These are phyloP conservation scores for Apostichopus parvimensis DNA, from an alignment of 35 echinoderm and acorn worm genomes.

Conservation along the genomic window DNA sequence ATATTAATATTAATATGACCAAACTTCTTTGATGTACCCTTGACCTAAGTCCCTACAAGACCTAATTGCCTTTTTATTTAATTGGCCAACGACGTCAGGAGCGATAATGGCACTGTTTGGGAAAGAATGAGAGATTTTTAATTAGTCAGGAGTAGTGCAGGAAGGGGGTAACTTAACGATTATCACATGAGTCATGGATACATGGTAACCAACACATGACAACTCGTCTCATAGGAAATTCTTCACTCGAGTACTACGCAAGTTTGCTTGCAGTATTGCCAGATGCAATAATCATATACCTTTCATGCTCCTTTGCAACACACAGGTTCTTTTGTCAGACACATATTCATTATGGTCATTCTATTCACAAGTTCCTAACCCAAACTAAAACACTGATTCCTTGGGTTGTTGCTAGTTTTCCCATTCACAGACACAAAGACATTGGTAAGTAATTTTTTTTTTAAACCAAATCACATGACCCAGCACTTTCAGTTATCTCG, in stretches of 20 bases:
- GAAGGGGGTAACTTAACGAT: conserved; percentile 4
- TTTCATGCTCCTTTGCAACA: no score
- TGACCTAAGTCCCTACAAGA: conserved; percentile 11
- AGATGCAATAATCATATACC: not conserved
- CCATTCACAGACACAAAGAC: no score
- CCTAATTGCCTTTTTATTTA: conserved; percentile 9
- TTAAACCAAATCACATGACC: no score
- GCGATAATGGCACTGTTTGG: conserved; percentile 50
- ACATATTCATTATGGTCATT: no score
- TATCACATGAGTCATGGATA: not conserved
- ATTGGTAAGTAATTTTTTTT: no score
- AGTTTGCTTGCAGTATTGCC: not conserved
- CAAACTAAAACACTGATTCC: no score
- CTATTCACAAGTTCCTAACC: no score
- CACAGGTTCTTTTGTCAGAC: no score
- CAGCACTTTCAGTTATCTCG: no score
- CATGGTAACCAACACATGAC: no score
- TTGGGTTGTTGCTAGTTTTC: no score
- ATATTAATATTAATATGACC: no score
- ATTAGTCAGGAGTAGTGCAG: conserved; percentile 52
- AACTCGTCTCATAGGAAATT: not conserved
- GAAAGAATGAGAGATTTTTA: conserved; percentile 59
- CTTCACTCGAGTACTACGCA: not conserved
- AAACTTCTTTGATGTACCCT: not conserved
- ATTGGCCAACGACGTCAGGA: conserved; percentile 49